These are phyloP conservation scores for Galagoides demidoff DNA, from an alignment of 2,797 vertebrate species.

Conservation along the genomic window DNA sequence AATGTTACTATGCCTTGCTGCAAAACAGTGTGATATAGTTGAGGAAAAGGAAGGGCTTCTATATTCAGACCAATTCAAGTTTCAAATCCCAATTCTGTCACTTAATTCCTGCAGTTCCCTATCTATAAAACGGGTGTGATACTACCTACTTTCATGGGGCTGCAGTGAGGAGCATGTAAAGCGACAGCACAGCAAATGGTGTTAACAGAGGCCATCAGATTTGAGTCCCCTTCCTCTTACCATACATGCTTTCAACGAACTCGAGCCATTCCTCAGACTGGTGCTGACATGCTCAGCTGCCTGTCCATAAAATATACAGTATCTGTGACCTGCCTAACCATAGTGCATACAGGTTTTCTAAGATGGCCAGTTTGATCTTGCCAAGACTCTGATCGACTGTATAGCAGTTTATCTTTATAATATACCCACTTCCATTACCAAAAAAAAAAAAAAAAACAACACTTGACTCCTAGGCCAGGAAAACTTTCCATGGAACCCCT, in stretches of 20 bases:
- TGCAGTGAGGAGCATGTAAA: background rate
- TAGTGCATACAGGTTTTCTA: background rate
- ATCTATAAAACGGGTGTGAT: background rate
- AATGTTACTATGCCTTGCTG: background rate
- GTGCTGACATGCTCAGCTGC: background rate
- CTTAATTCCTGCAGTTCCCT: background rate
- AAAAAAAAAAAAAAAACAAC: background rate
- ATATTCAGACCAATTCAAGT: background rate
- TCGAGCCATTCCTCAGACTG: background rate
- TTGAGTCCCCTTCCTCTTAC: background rate
- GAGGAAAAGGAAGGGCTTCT: background rate
- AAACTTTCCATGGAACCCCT: background rate
- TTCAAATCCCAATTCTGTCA: conserved; percentile 34
- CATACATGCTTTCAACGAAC: background rate
- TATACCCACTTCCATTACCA: background rate
- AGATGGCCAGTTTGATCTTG: conserved; percentile 19
- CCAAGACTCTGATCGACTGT: background rate
- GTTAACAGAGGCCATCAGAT: background rate
- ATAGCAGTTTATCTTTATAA: background rate
- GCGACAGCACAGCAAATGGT: background rate
- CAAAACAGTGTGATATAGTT: background rate
- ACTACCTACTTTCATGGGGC: background rate
- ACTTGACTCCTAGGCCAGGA: background rate
- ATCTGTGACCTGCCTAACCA: background rate
- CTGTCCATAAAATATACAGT: background rate